Base-by-base conservation (phyloP, 2,113 vertebrate species). In the Myotis davidii region DNA sequence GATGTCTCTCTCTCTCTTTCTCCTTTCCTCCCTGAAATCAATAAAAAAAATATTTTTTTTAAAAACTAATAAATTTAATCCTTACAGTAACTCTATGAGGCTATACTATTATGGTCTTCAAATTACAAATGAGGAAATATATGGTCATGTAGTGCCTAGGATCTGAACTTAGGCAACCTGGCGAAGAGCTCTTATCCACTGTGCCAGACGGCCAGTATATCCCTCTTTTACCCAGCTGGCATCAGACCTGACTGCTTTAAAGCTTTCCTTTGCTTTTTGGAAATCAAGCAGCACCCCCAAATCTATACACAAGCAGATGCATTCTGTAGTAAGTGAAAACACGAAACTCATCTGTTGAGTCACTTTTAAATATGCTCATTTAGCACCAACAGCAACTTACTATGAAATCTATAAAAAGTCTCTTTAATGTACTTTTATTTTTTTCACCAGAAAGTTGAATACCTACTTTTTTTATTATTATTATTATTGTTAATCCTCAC, bases 241-340 rank as follows among this genome's bases (percentile, higher is more conserved):
- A 72, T 42, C 42, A 92, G 45, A 39, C n/a, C 39, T 81, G 72
- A n/a, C 83, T 91, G 59, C 84, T 89, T 91, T 91, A 89, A 94
- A 81, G 12, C 48, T 74, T 76, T 90, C 45, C 37, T 13, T 96
- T 94, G 32, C 21, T 91, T 67, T 74, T 90, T 74, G 37, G 84
- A 97, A 91, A 77, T 93, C 37, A 81, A 32, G 4, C 21, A 72
- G 9, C 11, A 72, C 37, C 56, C 42, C 74, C n/a, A 76, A 52
- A 72, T 77, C 52, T 93, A 25, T 56, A 72, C 11, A 86, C 2
- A 95, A 94, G 39, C 32, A 90, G 39, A 77, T 90, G 16, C 1
- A 25, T 82, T 89, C 54, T 82, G 7, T 76, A 72, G 81, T 89
- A 89, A 91, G 52, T 85, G 50, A 59, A 92, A 89, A 81, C 45